Percentiles rank a stretch among this genome's conserved stretches.
These are phyloP conservation scores for Chloroclystis v-ata DNA, from an alignment of 2,888 invertebrate species.

Conservation along the genomic window DNA sequence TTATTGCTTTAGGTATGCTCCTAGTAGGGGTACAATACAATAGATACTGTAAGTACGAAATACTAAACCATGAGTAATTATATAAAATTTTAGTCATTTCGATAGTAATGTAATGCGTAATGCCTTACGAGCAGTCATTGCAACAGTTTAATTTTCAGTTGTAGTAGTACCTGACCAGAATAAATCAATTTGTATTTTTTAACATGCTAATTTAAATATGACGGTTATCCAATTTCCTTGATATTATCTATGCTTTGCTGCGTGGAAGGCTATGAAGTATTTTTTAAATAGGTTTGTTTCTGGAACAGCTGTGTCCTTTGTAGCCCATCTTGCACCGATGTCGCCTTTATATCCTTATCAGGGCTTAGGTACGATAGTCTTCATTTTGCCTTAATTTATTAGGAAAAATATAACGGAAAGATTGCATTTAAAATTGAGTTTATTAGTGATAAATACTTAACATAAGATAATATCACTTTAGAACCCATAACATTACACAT, in stretches of 20 bases:
- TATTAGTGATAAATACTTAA: conserved; percentile 70
- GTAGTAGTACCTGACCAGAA: no score
- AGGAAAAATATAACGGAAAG: conserved; percentile 64
- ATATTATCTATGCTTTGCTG: background rate
- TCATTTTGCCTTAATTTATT: conserved; percentile 39
- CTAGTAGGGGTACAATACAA: no score
- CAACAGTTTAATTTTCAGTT: no score
- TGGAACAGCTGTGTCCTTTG: conserved; percentile 39
- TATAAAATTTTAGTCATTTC: no score
- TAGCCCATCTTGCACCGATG: conserved; percentile 28
- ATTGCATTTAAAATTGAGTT: conserved; percentile 59
- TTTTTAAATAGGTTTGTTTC: conserved; percentile 27
- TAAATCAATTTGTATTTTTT: background rate
- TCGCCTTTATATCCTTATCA: conserved; percentile 50
- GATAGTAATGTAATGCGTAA: no score
- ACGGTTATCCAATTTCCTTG: background rate
- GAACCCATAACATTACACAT: conserved; percentile 69
- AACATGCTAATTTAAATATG: background rate
- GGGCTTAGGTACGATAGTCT: conserved; percentile 43
- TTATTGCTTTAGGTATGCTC: no score
- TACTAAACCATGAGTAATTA: no score
- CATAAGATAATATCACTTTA: conserved; percentile 54
- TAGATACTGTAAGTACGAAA: no score
- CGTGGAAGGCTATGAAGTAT: background rate
- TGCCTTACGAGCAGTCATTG: no score